Evolutionary conservation across 2,888 invertebrate genomes (phyloP), one percentile per base, ranked within the genome.

Genomic region (Nebria salina): DNA sequence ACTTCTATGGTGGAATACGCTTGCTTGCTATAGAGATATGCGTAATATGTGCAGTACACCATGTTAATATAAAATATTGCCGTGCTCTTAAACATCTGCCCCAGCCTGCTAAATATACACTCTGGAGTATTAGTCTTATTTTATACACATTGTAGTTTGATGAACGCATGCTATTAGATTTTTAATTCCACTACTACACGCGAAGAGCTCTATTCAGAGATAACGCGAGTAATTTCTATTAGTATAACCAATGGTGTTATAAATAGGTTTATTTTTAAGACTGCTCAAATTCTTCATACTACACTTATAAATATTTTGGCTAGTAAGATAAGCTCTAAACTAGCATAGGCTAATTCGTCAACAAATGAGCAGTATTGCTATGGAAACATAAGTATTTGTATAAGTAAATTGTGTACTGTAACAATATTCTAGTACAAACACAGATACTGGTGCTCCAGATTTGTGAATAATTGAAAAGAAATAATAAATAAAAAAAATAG

Each of bases 41-140:
- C 42, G 77, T 77, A 77, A 77, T 77, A 77, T 77, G 68, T 77
- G 66, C 77, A 77, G 66, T 41, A 76, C 68, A 26, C 54, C 54
- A 54, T 54, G 54, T 54, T 54, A 54, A 54, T 54, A 54, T 54
- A 54, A 54, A 54, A 54, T 54, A 54, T 54, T 54, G 8, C 54
- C 54, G 54, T 54, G 54, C 13, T 54, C 54, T 8, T 54, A 13
- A 54, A 54, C 54, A 54, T 54, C 54, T 54, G 54, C 54, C 13
- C 54, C 54, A 54, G 54, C 54, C 54, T 54, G 54, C 54, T 54
- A 54, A 54, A 54, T 54, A 54, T 54, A 54, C 54, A 54, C 8
- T 54, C 54, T 54, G 54, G 54, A 54, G 54, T 54, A 54, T 54
- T 54, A 54, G 54, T 54, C 54, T 54, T 54, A 54, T 54, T 54